A percentile compares a stretch with the other conserved stretches of the same genome.
These are phyloP conservation scores for Polyergus mexicanus DNA, from an alignment of 1,140 invertebrate species.

Conservation along the genomic window DNA sequence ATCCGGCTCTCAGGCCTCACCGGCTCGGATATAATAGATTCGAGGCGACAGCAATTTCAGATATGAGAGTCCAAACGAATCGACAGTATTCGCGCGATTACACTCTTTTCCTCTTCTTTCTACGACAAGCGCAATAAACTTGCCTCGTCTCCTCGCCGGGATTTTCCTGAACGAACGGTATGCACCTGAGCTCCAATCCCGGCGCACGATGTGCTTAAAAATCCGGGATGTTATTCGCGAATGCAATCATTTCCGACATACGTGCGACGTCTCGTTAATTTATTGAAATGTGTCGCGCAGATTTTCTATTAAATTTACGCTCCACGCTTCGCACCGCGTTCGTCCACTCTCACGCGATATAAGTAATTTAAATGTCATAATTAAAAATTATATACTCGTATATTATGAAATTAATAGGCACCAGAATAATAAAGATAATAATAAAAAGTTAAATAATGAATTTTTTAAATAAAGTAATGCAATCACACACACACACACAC, in stretches of 20 bases:
- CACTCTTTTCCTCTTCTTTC: constrained; percentile 62
- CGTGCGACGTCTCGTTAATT: constrained; percentile 57
- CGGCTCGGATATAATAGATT: constrained; percentile 55
- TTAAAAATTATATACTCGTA: constrained; percentile 31
- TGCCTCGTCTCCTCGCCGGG: constrained; percentile 54
- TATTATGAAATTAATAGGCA: constrained; percentile 30
- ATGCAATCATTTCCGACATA: constrained; percentile 59
- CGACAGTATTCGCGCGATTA: constrained; percentile 69
- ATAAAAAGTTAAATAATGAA: neutral
- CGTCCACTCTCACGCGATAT: neutral
- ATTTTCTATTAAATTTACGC: constrained; percentile 51
- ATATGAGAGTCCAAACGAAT: constrained; percentile 70
- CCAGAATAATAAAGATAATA: neutral
- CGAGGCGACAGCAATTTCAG: constrained; percentile 69
- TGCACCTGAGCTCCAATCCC: constrained; percentile 69
- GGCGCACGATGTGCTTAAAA: constrained; percentile 68
- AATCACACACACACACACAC: too few species aligned
- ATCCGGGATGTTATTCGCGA: constrained; percentile 55
- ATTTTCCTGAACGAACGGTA: constrained; percentile 59
- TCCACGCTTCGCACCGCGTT: constrained; percentile 34
- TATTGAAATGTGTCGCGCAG: constrained; percentile 59
- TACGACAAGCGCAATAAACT: constrained; percentile 41
- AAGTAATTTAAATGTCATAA: constrained; percentile 42
- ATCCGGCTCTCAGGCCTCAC: constrained; percentile 40
- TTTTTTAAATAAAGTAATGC: constrained; percentile 12